Conservation (phyloP, 2,797 vertebrate genomes). For the Melopsittacus undulatus region DNA sequence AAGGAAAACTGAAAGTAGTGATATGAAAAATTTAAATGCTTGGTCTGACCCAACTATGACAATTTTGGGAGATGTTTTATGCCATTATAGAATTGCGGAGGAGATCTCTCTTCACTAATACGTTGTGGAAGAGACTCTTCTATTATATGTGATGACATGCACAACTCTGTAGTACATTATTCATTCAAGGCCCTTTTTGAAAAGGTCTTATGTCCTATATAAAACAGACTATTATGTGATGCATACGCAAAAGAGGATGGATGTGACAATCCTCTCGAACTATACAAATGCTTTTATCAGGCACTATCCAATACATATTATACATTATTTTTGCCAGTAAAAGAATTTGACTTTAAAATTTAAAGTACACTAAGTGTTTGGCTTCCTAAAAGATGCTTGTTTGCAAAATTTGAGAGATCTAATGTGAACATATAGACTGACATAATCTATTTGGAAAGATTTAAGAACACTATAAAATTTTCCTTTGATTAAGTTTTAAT, state of each 20-base stretch:
- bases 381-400: neutral
- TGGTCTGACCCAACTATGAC: neutral
- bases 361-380: neutral
- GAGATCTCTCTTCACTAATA: conserved; percentile 39
- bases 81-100: conserved; percentile 24
- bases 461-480: neutral
- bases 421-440: neutral
- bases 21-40: conserved; percentile 1
- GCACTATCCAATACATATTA: neutral
- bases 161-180: conserved; percentile 58
- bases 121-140: conserved; percentile 24
- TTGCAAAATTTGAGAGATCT: neutral
- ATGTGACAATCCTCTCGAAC: conserved; percentile 53
- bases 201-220: conserved; percentile 67
- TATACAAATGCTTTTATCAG: conserved; percentile 30
- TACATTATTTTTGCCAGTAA: neutral
- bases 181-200: conserved; percentile 53
- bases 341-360: neutral
- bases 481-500: neutral
- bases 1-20: neutral
- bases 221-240: conserved; percentile 64
- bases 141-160: conserved; percentile 45
- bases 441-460: neutral
- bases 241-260: conserved; percentile 62
- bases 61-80: conserved; percentile 53